These are phyloP conservation scores for Oreohelix idahoensis DNA, from an alignment of 1,140 invertebrate species.

Conservation along the genomic window DNA sequence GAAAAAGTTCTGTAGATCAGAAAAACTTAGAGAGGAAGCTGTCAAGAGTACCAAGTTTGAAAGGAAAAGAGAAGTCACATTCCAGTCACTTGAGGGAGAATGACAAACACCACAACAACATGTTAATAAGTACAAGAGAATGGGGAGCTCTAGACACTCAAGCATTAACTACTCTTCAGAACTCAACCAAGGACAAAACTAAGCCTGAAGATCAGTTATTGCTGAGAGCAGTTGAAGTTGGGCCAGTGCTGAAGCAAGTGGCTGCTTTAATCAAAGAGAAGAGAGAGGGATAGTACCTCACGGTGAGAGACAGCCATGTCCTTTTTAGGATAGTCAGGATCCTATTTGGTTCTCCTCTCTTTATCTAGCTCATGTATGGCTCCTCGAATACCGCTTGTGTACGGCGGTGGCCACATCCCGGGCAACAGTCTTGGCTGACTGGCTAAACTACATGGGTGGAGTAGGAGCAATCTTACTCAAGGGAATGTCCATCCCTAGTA, in stretches of 20 bases:
- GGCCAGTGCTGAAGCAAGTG: slow-evolving; percentile 50
- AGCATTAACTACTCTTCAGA: slow-evolving; percentile 34
- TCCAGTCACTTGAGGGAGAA: not conserved
- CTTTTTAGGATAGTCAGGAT: too few species aligned
- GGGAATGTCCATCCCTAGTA: too few species aligned
- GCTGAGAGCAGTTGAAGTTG: slow-evolving; percentile 52
- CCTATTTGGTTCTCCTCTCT: too few species aligned
- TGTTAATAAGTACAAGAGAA: not conserved
- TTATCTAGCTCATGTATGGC: too few species aligned
- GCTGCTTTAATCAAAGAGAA: slow-evolving; percentile 51
- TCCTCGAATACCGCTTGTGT: too few species aligned
- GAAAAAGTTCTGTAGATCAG: not conserved
- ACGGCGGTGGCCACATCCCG: too few species aligned
- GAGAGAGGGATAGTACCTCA: too few species aligned
- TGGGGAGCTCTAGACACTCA: slow-evolving; percentile 22
- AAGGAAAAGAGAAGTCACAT: not conserved
- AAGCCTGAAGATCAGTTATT: slow-evolving; percentile 47
- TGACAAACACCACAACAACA: not conserved
- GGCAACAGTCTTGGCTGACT: too few species aligned
- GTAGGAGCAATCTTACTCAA: too few species aligned
- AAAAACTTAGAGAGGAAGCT: too few species aligned
- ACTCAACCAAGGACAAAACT: slow-evolving; percentile 54
- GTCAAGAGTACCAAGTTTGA: not conserved
- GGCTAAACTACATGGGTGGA: too few species aligned
- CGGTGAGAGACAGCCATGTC: too few species aligned